Conservation (phyloP, 2,113 vertebrate genomes). For the Jacana jacana region DNA sequence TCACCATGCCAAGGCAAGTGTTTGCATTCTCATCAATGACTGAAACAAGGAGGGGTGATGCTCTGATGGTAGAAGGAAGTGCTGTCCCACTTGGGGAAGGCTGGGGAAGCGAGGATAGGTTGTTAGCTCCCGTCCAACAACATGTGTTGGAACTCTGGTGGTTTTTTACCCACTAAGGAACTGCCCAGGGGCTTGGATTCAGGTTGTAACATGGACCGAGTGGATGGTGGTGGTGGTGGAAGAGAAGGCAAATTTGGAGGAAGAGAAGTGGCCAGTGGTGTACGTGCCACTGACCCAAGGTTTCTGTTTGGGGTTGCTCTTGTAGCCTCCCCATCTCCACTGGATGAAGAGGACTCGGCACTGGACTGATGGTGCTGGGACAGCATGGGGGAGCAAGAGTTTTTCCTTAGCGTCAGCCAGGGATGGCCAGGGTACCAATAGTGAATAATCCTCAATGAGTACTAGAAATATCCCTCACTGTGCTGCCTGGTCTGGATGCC, state of each 20-base stretch:
- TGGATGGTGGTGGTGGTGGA: not conserved
- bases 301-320: not conserved
- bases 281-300: not conserved
- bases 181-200: not conserved
- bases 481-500: not conserved
- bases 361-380: not conserved
- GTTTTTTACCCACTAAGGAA: not conserved
- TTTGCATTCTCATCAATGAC: not conserved
- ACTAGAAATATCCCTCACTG: not conserved
- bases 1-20: too few relatives aligned
- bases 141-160: not conserved
- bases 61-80: not conserved
- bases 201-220: not conserved
- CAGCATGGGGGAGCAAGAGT: not conserved
- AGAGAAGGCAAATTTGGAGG: not conserved
- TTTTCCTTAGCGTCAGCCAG: not conserved
- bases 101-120: not conserved
- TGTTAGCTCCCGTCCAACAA: not conserved
- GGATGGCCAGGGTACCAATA: not conserved
- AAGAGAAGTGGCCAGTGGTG: too few relatives aligned
- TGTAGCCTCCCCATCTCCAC: not conserved
- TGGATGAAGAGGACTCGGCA: not conserved
- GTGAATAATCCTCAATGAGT: not conserved
- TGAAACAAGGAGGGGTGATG: not conserved
- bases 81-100: not conserved